Evolutionary conservation across 2,888 invertebrate species (phyloP).

Genomic region (Mimas tiliae): DNA sequence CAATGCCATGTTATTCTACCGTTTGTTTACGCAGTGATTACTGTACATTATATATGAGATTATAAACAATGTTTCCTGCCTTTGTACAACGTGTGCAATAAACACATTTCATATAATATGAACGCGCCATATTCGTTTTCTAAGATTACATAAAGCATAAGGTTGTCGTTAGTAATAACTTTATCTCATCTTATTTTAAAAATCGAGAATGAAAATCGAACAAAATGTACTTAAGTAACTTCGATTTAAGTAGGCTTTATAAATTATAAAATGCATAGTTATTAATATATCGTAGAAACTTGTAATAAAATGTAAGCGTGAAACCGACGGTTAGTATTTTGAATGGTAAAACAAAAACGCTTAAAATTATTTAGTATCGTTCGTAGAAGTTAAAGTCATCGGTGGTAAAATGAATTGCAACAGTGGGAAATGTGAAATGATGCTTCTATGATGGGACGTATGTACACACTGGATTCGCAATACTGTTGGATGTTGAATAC

Average conservation of each 20-base stretch:
- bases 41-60: slow-evolving; percentile 23
- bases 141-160: slow-evolving; percentile 70
- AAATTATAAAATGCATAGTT: slow-evolving; percentile 82
- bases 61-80: slow-evolving; percentile 35
- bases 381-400: slow-evolving; percentile 47
- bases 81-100: slow-evolving; percentile 59
- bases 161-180: slow-evolving; percentile 77
- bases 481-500: slow-evolving; percentile 44
- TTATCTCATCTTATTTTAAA: slow-evolving; percentile 72
- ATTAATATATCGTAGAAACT: slow-evolving; percentile 73
- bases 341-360: slow-evolving; percentile 66
- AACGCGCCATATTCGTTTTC: slow-evolving; percentile 53
- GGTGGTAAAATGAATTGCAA: slow-evolving; percentile 27
- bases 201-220: slow-evolving; percentile 77
- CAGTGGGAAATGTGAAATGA: slow-evolving; percentile 33
- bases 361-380: slow-evolving; percentile 73
- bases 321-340: slow-evolving; percentile 75
- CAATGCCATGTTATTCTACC: slow-evolving; percentile 10
- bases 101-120: slow-evolving; percentile 50
- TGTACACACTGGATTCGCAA: slow-evolving; percentile 52
- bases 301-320: slow-evolving; percentile 71
- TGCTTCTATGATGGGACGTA: slow-evolving; percentile 48
- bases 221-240: slow-evolving; percentile 84
- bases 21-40: background rate
- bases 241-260: slow-evolving; percentile 83